Base-by-base conservation (phyloP, 2,797 vertebrate genomes). In the Pterois miles region DNA sequence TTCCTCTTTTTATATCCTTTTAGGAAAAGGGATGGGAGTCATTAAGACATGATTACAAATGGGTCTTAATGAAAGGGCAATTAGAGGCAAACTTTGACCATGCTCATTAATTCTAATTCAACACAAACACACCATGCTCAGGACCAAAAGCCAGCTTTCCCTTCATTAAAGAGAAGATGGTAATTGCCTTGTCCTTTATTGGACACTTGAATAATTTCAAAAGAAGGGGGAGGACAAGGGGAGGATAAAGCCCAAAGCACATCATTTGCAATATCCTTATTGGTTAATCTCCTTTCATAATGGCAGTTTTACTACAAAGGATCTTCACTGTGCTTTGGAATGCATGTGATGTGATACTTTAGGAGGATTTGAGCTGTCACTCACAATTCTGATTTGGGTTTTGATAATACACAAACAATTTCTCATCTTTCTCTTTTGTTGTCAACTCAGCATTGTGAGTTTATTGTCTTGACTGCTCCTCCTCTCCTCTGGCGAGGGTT, bases 101-200 rank as follows among this genome's bases (percentile, higher is more conserved):
- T 84, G 91, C 93, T 95, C 93, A 94, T 96, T 95, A 94, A 91
- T 94, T 95, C 86, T 93, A 93, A 94, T 95, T 94, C 92, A 89
- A 85, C 89, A 89, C 85, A 93, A 94, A 93, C 92, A 88, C 81
- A 80, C 82, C 81, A 27, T 71, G 83, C 86, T 86, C 73, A 77
- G 89, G 89, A 87, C 88, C 82, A 91, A 94, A 93, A 87, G 90
- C 88, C 90, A 88, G 80, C 87, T 89, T 90, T 80, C 80, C 74
- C 88, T 89, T 94, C 92, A 92, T 94, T 93, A 94, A 86, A 89
- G 75, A 91, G 78, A 89, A 81, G 85, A 94, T 85, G 85, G 88
- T 94, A 95, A 96, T 94, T 93, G 93, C 87, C 88, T 91, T 84
- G 92, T 92, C 91, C 92, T 95, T 95, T 94, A 93, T 93, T 94